Evolutionary conservation across 2,797 vertebrate genomes (phyloP), one percentile per base, ranked within the genome.

Genomic region (Anguilla anguilla): DNA sequence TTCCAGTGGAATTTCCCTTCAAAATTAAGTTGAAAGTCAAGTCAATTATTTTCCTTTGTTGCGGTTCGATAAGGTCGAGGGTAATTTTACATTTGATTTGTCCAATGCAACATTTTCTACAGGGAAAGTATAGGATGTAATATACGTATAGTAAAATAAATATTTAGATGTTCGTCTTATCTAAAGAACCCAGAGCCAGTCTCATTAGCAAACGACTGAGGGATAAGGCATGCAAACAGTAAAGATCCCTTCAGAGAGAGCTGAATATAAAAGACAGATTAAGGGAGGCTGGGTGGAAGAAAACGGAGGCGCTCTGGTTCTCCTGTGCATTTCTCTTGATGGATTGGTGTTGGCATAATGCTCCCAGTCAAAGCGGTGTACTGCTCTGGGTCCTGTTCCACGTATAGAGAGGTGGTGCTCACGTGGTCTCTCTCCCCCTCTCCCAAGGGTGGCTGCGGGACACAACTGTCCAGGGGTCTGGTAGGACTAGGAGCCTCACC

Each of bases 81-180:
- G 79, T 82, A 46, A 82, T 82, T 46, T 51, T 22, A 49, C 85
- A 46, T 57, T 2, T 35, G 19, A 69, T 5, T 25, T 59, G 72
- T n/a, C 39, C 83, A 7, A 84, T 46, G 59, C 15, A 87, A 46
- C 59, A 31, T n/a, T n/a, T n/a, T n/a, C n/a, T 15, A 88, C 55
- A 77, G 22, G 46, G 74, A 55, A 77, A 43, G 43, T 9, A 22
- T 67, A 46, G 3, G 6, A 43, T 22, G 59, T 77, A 77, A 17
- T 17, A 43, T 77, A 51, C 25, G 79, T 51, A 82, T 28, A 51
- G 79, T 82, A 51, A 25, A 51, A 19, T 49, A 49, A 6, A 51
- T 1, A 82, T 51, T 25, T n/a, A 28, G 25, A 51, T n/a, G 46
- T 82, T n/a, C 46, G 2, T 81, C 35, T 81, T 49, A 81, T 6